phyloP scores from a whole-genome alignment of 2,797 vertebrate species.

The Crenichthys baileyi region DNA sequence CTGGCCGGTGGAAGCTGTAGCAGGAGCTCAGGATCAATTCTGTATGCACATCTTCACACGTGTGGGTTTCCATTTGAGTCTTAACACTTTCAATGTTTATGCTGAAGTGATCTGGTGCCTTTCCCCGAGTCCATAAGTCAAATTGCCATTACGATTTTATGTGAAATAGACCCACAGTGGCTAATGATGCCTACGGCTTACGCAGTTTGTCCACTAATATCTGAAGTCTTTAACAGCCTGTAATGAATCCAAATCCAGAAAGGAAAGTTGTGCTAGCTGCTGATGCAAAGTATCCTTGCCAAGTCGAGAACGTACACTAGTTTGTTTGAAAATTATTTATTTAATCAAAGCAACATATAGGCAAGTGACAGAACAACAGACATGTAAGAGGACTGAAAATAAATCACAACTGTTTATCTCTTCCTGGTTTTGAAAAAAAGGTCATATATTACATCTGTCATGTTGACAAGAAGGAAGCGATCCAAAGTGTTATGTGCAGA shows the following conservation, averaged over 20 bases:
- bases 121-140: slow-evolving; percentile 71
- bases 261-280: slow-evolving; percentile 66
- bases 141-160: slow-evolving; percentile 75
- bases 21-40: slow-evolving; percentile 75
- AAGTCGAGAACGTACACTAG: slow-evolving; percentile 63
- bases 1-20: slow-evolving; percentile 68
- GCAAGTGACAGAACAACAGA: slow-evolving; percentile 49
- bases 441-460: background rate
- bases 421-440: background rate
- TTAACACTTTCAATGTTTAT: slow-evolving; percentile 81
- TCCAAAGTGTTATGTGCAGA: background rate
- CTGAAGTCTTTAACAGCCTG: slow-evolving; percentile 70
- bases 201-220: slow-evolving; percentile 64
- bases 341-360: slow-evolving; percentile 69
- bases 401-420: slow-evolving; percentile 41
- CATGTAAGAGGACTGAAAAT: slow-evolving; percentile 62
- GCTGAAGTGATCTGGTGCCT: slow-evolving; percentile 85
- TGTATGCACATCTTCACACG: slow-evolving; percentile 76
- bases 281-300: slow-evolving; percentile 64
- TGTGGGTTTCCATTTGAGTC: slow-evolving; percentile 77
- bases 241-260: slow-evolving; percentile 70
- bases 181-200: slow-evolving; percentile 59
- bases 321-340: slow-evolving; percentile 77
- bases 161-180: slow-evolving; percentile 61
- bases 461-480: background rate